A percentile compares a stretch with the other conserved stretches of the same genome.
These are phyloP conservation scores for Hyles euphorbiae DNA, from an alignment of 1,140 invertebrate species.

Conservation along the genomic window DNA sequence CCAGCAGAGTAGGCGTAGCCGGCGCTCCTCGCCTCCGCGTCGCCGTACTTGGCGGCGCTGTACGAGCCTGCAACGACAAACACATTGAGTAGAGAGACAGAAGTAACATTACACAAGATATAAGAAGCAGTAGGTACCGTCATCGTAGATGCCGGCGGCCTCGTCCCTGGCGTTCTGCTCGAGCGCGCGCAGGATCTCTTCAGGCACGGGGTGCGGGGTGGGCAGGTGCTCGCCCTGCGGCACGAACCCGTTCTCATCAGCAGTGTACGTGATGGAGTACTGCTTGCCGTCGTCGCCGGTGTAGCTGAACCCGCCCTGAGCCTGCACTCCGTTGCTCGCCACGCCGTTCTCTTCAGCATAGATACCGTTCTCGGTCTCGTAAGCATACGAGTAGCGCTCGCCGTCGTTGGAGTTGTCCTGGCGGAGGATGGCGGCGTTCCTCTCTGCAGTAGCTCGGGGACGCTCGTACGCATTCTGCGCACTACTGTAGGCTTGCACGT, in stretches of 20 bases:
- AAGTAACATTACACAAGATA: conserved; percentile 21
- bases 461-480: conserved; percentile 35
- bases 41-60: too few species aligned
- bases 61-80: background rate
- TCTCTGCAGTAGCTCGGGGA: conserved; percentile 29
- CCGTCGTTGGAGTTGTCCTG: conserved; percentile 49
- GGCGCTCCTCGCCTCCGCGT: too few species aligned
- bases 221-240: conserved; percentile 85
- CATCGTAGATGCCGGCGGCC: conserved; percentile 64
- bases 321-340: conserved; percentile 54
- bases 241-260: conserved; percentile 87
- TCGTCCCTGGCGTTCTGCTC: conserved; percentile 64
- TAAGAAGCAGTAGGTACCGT: conserved; percentile 33
- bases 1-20: too few species aligned
- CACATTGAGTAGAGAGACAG: too few species aligned
- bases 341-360: conserved; percentile 55
- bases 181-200: conserved; percentile 64
- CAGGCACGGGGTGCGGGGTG: conserved; percentile 84
- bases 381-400: conserved; percentile 55
- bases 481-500: conserved; percentile 2
- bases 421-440: conserved; percentile 17
- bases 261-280: conserved; percentile 79
- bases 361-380: conserved; percentile 64
- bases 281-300: conserved; percentile 80
- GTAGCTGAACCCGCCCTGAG: conserved; percentile 55